Conservation (phyloP, 2,888 invertebrate genomes). For the Empis stercorea region DNA sequence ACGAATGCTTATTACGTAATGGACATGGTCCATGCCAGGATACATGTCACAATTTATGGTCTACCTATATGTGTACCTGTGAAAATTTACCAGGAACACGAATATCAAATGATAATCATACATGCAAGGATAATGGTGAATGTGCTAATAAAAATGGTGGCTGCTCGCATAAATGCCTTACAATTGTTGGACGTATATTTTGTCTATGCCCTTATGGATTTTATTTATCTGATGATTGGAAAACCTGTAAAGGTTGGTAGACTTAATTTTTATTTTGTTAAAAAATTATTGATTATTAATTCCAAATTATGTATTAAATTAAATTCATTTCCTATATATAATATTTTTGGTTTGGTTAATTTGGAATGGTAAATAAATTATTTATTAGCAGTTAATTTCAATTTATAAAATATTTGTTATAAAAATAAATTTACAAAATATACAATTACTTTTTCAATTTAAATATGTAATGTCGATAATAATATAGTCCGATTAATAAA, state of each 20-base stretch:
- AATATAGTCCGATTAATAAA: no score
- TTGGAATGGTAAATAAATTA: no score
- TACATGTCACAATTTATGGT: constrained; percentile 44
- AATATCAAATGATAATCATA: constrained; percentile 42
- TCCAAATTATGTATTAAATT: no score
- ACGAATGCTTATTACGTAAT: constrained; percentile 48
- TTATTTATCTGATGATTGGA: constrained; percentile 29
- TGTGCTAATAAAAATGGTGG: constrained; percentile 37
- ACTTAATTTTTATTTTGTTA: no score
- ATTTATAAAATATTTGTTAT: no score
- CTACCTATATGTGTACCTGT: constrained; percentile 46
- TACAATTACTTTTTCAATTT: no score
- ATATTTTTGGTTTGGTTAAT: no score
- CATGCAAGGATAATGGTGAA: constrained; percentile 38
- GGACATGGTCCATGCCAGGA: constrained; percentile 52
- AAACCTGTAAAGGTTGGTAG: constrained; percentile 36
- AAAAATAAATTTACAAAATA: no score
- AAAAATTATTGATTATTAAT: no score
- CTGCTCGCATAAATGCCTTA: constrained; percentile 39
- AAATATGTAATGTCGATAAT: no score
- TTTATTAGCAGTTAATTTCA: no score
- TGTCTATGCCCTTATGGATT: constrained; percentile 41
- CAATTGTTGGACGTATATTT: constrained; percentile 34
- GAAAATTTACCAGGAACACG: constrained; percentile 44
- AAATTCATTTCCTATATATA: no score